A percentile compares a stretch with the other conserved stretches of the same genome.
phyloP scores from a whole-genome alignment of 2,888 invertebrate species.

The Pollenia angustigena region DNA sequence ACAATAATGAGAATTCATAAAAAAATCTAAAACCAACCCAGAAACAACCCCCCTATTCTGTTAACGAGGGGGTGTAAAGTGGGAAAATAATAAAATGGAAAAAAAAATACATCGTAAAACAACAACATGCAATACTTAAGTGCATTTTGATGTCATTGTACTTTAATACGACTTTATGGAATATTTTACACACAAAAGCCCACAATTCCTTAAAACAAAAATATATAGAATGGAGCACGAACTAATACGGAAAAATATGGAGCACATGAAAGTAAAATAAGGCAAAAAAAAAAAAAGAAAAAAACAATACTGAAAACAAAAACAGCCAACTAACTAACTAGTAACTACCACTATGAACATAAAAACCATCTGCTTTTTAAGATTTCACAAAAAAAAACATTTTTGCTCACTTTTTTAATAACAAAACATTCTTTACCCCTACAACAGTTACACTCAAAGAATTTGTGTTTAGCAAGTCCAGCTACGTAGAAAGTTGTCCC shows the following conservation, averaged over 20 bases:
- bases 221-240: slow-evolving; percentile 41
- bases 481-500: no score
- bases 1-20: slow-evolving; percentile 33
- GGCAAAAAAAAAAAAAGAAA: slow-evolving; percentile 2
- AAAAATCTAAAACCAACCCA: slow-evolving; percentile 30
- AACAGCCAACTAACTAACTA: slow-evolving; percentile 54
- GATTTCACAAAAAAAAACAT: slow-evolving; percentile 32
- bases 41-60: slow-evolving; percentile 23
- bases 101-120: slow-evolving; percentile 36
- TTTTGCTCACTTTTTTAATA: slow-evolving; percentile 44
- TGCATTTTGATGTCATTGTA: slow-evolving; percentile 75
- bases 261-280: slow-evolving; percentile 61
- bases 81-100: slow-evolving; percentile 6
- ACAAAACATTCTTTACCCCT: slow-evolving; percentile 44
- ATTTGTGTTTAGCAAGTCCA: no score
- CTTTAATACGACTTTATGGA: slow-evolving; percentile 60
- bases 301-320: slow-evolving; percentile 45
- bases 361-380: slow-evolving; percentile 65
- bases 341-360: slow-evolving; percentile 34
- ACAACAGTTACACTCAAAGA: slow-evolving; percentile 47
- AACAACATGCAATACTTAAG: slow-evolving; percentile 72
- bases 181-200: slow-evolving; percentile 46
- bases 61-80: not conserved
- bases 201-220: slow-evolving; percentile 34
- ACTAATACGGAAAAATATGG: slow-evolving; percentile 64